Evolutionary conservation across 2,888 invertebrate genomes (phyloP).

Genomic region (Ischnus inquisitorius): DNA sequence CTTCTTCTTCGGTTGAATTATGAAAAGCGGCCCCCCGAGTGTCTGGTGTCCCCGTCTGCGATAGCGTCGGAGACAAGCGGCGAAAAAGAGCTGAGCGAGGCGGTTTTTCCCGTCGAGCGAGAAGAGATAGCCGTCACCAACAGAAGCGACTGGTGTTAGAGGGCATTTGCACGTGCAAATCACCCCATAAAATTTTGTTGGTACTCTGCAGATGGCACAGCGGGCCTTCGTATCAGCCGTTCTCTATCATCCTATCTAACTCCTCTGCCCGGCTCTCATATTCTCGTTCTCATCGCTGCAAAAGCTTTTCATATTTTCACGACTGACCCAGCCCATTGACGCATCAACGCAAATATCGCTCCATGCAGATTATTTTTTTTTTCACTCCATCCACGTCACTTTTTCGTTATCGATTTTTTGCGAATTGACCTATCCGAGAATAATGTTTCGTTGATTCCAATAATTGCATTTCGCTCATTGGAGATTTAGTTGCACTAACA

Average conservation of each 20-base stretch:
- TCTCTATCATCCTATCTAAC: conserved; percentile 38
- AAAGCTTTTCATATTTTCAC: conserved; percentile 41
- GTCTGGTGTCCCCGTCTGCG: conserved; percentile 30
- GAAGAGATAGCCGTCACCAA: conserved; percentile 39
- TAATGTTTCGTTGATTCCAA: too few species aligned
- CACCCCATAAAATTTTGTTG: conserved; percentile 70
- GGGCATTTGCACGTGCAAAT: conserved; percentile 70
- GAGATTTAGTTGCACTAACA: too few species aligned
- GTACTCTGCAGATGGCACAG: conserved; percentile 63
- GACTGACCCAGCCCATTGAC: conserved; percentile 29
- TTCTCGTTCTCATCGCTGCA: not conserved
- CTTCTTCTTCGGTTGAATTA: conserved; percentile 51
- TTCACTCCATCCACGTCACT: conserved; percentile 11
- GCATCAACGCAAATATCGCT: conserved; percentile 53
- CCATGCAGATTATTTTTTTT: conserved; percentile 24
- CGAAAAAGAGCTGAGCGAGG: conserved; percentile 53
- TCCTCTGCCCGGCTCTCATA: not conserved
- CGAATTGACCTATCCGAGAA: too few species aligned
- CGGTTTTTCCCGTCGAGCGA: conserved; percentile 42
- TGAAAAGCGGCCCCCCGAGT: conserved; percentile 41
- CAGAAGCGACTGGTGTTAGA: conserved; percentile 12
- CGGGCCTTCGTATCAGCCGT: conserved; percentile 21
- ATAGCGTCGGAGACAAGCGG: conserved; percentile 34
- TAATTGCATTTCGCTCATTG: too few species aligned
- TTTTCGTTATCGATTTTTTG: not conserved